Conservation (phyloP, 2,888 invertebrate species). For the Erebia palarica region DNA sequence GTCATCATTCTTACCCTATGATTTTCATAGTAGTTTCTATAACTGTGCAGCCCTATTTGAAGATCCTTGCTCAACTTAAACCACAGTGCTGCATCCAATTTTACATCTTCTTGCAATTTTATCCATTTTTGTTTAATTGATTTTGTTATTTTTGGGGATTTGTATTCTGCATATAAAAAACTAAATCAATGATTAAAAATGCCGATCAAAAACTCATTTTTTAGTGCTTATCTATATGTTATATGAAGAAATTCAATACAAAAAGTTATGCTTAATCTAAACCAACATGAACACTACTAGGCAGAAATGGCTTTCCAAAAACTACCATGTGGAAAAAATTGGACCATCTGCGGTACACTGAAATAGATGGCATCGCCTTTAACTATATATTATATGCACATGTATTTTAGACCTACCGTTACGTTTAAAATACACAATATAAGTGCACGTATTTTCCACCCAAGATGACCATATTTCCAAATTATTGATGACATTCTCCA, state of each 20-base stretch:
- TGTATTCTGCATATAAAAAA: slow-evolving; percentile 4
- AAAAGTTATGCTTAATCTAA: too few species aligned
- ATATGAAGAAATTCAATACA: too few species aligned
- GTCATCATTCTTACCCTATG: slow-evolving; percentile 40
- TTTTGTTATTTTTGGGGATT: slow-evolving; percentile 30
- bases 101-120: slow-evolving; percentile 50
- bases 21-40: slow-evolving; percentile 41
- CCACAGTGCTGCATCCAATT: slow-evolving; percentile 55
- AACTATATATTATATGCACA: neutral
- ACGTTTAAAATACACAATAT: slow-evolving; percentile 47
- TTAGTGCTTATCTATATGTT: too few species aligned
- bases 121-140: slow-evolving; percentile 45
- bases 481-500: slow-evolving; percentile 55
- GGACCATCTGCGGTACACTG: too few species aligned
- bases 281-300: too few species aligned
- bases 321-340: too few species aligned
- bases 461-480: slow-evolving; percentile 65
- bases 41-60: slow-evolving; percentile 41
- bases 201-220: neutral
- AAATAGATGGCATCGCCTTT: too few species aligned
- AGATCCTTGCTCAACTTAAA: slow-evolving; percentile 50
- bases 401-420: slow-evolving; percentile 41
- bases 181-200: neutral
- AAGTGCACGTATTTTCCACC: slow-evolving; percentile 54
- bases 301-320: too few species aligned